phyloP scores from a whole-genome alignment of 2,888 invertebrate species.

The Eristalis arbustorum region DNA sequence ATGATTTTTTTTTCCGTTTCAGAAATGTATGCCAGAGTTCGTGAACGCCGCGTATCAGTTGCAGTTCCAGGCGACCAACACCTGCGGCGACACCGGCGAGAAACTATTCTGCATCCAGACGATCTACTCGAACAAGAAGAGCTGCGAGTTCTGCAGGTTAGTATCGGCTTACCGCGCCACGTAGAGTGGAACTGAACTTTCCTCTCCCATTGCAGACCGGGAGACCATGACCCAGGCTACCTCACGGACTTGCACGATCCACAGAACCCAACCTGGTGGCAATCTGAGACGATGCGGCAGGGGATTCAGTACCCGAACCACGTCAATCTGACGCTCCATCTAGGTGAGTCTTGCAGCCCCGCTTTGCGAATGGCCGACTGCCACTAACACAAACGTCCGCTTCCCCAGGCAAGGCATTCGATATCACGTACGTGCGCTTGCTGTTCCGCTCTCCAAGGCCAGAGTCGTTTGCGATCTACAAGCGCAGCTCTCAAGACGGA shows the following conservation, averaged over 20 bases:
- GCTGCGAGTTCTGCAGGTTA: constrained; percentile 89
- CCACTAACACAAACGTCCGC: background rate
- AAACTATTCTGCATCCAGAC: constrained; percentile 96
- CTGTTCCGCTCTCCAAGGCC: constrained; percentile 97
- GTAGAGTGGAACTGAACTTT: constrained; percentile 44
- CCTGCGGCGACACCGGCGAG: constrained; percentile 91
- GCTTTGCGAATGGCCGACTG: background rate
- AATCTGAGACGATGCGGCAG: constrained; percentile 98
- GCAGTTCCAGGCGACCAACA: constrained; percentile 95
- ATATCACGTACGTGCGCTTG: constrained; percentile 97
- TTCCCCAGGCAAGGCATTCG: constrained; percentile 93
- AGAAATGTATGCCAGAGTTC: constrained; percentile 97
- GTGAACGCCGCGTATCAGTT: constrained; percentile 97
- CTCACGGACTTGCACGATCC: constrained; percentile 96
- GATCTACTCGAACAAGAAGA: constrained; percentile 87
- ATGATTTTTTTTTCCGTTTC: constrained; percentile 75
- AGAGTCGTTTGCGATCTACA: constrained; percentile 98
- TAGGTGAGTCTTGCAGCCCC: constrained; percentile 84
- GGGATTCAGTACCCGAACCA: constrained; percentile 93
- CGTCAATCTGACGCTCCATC: constrained; percentile 94
- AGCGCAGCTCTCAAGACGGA: constrained; percentile 88
- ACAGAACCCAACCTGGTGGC: constrained; percentile 97
- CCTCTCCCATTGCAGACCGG: constrained; percentile 75
- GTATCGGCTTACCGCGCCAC: constrained; percentile 68
- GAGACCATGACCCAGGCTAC: constrained; percentile 86